Base-by-base conservation (phyloP, 2,113 vertebrate species). In the Aspidoscelis tigris region DNA sequence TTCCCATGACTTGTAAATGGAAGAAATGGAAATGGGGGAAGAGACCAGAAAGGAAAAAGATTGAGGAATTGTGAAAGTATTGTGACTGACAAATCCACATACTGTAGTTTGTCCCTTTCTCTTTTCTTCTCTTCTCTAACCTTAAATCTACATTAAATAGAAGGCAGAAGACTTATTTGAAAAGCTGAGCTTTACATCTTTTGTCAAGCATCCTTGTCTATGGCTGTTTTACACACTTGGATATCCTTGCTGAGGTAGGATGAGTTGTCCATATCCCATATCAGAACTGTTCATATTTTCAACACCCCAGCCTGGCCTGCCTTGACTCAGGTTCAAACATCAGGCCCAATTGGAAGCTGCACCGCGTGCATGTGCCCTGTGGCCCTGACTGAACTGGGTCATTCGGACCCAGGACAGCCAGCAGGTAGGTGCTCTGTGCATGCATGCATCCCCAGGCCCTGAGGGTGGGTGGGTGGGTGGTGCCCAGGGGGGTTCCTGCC, bases 1-100 rank as follows among this genome's bases (percentile, higher is more conserved):
- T 66, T 95, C 94, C 93, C 94, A 61, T 82, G 93, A 93, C 93
- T 94, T 93, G 90, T 92, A 93, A 93, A 91, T n/a, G 89, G 61
- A 53, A 78, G 33, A 68, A 73, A 39, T 83, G 87, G 90, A 85
- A 93, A 92, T 24, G 65, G 90, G 84, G 76, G 81, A 86, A 88
- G 16, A 72, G 74, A 88, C 70, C 86, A 44, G 85, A 91, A 43
- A 12, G 44, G 14, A 11, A 8, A 33, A 33, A 21, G 3, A 44
- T 26, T 10, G 5, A 26, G 33, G 1, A 22, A 39, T 50, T n/a
- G 43, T 22, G 18, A 92, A 94, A 88, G 68, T 89, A 92, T 84
- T 90, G 65, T 64, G 79, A 92, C 84, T 90, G 65, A 61, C 79
- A 85, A 41, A 78, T 33, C 33, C 33, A 72, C 44, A 92, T 91